Evolutionary conservation across 2,797 vertebrate species (phyloP).

Genomic region (Microcaecilia unicolor): DNA sequence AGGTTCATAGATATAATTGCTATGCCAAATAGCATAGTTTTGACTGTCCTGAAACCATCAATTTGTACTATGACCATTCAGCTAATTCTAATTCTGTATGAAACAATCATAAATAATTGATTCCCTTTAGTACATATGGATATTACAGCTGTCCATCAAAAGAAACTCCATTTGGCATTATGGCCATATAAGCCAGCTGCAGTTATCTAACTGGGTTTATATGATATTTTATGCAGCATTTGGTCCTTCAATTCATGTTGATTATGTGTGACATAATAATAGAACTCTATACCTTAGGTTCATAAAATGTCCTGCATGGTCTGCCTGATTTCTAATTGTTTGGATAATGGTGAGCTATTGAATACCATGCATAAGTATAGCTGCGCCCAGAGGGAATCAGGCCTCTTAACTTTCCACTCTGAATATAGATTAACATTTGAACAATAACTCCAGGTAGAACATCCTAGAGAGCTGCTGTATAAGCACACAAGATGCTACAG

Average conservation of each 20-base stretch:
- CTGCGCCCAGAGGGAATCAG: slow-evolving; percentile 22
- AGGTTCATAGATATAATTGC: too few species aligned
- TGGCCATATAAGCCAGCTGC: slow-evolving; percentile 27
- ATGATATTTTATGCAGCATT: slow-evolving; percentile 30
- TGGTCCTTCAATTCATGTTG: slow-evolving; percentile 40
- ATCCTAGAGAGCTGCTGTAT: slow-evolving; percentile 14
- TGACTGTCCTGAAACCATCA: too few species aligned
- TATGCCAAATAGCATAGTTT: too few species aligned
- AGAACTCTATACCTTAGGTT: slow-evolving; percentile 24
- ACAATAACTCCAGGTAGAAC: slow-evolving; percentile 26
- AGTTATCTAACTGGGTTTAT: too few species aligned
- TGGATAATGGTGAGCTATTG: slow-evolving; percentile 28
- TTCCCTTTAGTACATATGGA: slow-evolving; percentile 30
- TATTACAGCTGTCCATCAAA: slow-evolving; percentile 41
- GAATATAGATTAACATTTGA: slow-evolving; percentile 36
- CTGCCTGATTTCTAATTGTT: slow-evolving; percentile 39
- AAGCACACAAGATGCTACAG: slow-evolving; percentile 1
- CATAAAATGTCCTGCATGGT: slow-evolving; percentile 22
- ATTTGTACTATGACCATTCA: too few species aligned
- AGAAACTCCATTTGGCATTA: too few species aligned
- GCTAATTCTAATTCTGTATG: too few species aligned
- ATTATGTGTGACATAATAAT: slow-evolving; percentile 28
- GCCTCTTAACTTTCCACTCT: slow-evolving; percentile 21
- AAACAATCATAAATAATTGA: too few species aligned
- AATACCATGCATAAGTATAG: slow-evolving; percentile 27